Conservation (phyloP, 2,797 vertebrate species). For the Australoheros facetus region DNA sequence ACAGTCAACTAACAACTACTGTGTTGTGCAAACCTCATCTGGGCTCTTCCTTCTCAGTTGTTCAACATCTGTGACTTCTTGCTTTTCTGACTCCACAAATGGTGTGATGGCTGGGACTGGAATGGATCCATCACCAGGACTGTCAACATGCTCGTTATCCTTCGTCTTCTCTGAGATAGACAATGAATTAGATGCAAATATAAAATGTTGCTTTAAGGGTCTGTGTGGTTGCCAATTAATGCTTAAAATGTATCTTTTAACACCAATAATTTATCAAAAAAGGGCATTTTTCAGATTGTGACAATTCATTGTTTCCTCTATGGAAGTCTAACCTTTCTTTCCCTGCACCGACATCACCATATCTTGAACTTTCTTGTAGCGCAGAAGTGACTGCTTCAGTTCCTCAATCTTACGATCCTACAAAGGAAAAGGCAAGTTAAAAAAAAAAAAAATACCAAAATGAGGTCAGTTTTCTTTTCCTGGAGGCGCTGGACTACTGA, state of each 20-base stretch:
- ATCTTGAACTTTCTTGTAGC: constrained; percentile 96
- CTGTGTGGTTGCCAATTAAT: not conserved
- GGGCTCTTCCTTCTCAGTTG: constrained; percentile 71
- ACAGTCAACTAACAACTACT: not conserved
- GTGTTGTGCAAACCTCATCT: constrained; percentile 83
- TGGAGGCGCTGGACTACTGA: not conserved
- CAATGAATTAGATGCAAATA: not conserved
- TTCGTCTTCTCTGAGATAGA: constrained; percentile 77
- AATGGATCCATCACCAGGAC: constrained; percentile 79
- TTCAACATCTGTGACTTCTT: constrained; percentile 74
- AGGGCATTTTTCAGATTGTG: not conserved
- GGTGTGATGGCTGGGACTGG: constrained; percentile 67
- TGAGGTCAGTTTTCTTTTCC: not conserved
- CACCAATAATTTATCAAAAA: not conserved
- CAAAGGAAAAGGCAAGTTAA: constrained; percentile 5
- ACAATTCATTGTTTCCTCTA: not conserved
- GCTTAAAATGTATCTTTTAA: not conserved
- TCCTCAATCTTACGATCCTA: constrained; percentile 98
- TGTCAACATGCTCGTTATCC: constrained; percentile 83
- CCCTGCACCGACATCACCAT: constrained; percentile 89
- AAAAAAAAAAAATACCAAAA: not conserved
- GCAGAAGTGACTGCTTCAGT: constrained; percentile 89
- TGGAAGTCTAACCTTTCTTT: constrained; percentile 84
- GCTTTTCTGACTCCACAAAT: constrained; percentile 82
- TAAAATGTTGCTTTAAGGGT: not conserved